A percentile compares a stretch with the other conserved stretches of the same genome.
Conservation (phyloP, 2,113 vertebrate genomes). For the Chrysochloris asiatica region DNA sequence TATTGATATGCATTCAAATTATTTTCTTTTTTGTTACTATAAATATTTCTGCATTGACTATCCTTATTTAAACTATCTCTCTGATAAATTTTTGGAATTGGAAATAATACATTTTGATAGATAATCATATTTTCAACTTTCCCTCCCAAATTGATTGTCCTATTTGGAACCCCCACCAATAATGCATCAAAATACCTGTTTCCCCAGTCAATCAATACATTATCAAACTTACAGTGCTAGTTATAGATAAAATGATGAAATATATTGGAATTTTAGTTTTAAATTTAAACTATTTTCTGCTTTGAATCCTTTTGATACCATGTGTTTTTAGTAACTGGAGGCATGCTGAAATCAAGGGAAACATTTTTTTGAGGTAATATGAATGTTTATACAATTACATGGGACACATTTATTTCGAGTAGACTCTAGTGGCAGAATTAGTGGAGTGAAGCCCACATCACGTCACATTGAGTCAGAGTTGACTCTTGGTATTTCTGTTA, state of each 20-base stretch:
- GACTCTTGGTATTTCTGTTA: not conserved
- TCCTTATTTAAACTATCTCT: not conserved
- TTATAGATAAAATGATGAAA: not conserved
- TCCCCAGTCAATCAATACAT: not conserved
- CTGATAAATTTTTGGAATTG: not conserved
- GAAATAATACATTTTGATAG: conserved; percentile 15
- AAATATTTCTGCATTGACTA: not conserved
- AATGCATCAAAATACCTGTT: not conserved
- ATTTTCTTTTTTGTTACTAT: conserved; percentile 2
- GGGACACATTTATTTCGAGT: too few relatives aligned
- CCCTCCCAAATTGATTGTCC: not conserved
- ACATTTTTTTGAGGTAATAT: too few relatives aligned
- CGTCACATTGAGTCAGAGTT: too few relatives aligned
- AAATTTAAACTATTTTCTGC: not conserved
- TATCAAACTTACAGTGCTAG: not conserved
- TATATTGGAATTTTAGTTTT: conserved; percentile 33
- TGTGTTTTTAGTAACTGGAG: too few relatives aligned
- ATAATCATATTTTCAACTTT: not conserved
- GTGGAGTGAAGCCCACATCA: not conserved
- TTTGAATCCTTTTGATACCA: too few relatives aligned
- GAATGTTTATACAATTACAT: too few relatives aligned
- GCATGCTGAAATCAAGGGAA: too few relatives aligned
- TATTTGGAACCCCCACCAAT: not conserved
- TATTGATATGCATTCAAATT: not conserved
- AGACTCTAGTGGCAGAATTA: too few relatives aligned